These are phyloP conservation scores for Leiothrix lutea DNA, from an alignment of 2,113 vertebrate species.

Conservation along the genomic window DNA sequence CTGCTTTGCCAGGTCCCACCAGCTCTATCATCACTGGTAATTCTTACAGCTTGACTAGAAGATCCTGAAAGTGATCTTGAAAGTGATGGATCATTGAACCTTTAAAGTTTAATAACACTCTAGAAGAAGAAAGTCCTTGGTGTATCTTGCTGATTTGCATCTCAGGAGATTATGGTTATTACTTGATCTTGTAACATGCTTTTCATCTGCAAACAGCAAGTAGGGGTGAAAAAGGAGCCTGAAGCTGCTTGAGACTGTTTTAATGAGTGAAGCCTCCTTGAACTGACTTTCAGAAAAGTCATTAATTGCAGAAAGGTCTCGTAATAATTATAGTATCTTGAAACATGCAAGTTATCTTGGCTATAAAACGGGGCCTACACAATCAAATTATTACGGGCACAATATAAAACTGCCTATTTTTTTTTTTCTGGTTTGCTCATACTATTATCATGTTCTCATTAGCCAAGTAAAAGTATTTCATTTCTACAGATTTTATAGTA, in stretches of 20 bases:
- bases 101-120: background rate
- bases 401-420: constrained; percentile 9
- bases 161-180: background rate
- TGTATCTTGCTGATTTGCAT: constrained; percentile 10
- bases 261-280: constrained; percentile 64
- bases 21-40: background rate
- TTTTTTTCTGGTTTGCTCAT: constrained; percentile 22
- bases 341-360: constrained; percentile 36
- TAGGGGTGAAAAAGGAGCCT: constrained; percentile 8
- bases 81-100: background rate
- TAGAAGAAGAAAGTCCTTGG: background rate
- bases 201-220: constrained; percentile 14
- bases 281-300: constrained; percentile 58
- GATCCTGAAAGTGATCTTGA: background rate
- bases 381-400: background rate
- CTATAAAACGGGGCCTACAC: background rate
- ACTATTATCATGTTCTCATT: constrained; percentile 33
- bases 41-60: background rate
- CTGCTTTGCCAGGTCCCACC: background rate
- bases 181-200: background rate
- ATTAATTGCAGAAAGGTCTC: constrained; percentile 53
- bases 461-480: constrained; percentile 21
- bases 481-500: constrained; percentile 21
- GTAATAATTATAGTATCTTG: constrained; percentile 31
- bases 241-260: constrained; percentile 34